Evolutionary conservation across 2,888 invertebrate genomes (phyloP).

Genomic region (Microplitis deprimator): DNA sequence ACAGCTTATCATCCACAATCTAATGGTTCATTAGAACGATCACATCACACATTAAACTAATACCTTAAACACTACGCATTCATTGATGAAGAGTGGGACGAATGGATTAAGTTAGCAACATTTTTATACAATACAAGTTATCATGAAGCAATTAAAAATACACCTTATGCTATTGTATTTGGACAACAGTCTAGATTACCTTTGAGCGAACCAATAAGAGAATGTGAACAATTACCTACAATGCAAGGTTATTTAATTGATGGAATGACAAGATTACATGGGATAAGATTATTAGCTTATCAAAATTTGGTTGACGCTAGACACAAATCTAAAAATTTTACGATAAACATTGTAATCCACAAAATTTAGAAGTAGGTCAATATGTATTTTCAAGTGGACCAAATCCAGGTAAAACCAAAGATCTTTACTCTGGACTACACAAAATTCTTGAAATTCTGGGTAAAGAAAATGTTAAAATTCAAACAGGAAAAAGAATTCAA

Average conservation of each 20-base stretch:
- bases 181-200: constrained; percentile 32
- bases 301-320: constrained; percentile 37
- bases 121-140: constrained; percentile 34
- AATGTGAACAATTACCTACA: constrained; percentile 26
- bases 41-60: constrained; percentile 45
- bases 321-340: constrained; percentile 36
- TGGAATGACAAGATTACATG: constrained; percentile 8
- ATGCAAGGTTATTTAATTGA: constrained; percentile 38
- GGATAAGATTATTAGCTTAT: no score
- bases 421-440: constrained; percentile 29
- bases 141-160: constrained; percentile 32
- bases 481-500: background rate
- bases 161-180: constrained; percentile 30
- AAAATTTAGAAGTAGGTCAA: constrained; percentile 32
- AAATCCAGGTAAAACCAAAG: constrained; percentile 31
- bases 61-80: constrained; percentile 45
- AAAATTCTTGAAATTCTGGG: constrained; percentile 34
- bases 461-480: constrained; percentile 27
- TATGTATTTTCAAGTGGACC: constrained; percentile 32
- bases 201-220: constrained; percentile 16
- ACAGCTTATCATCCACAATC: constrained; percentile 47
- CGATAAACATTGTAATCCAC: constrained; percentile 33
- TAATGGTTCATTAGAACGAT: constrained; percentile 48
- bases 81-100: constrained; percentile 45
- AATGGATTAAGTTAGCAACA: constrained; percentile 42